Evolutionary conservation across 2,888 invertebrate genomes (phyloP).

Genomic region (Meandrusa payeni): DNA sequence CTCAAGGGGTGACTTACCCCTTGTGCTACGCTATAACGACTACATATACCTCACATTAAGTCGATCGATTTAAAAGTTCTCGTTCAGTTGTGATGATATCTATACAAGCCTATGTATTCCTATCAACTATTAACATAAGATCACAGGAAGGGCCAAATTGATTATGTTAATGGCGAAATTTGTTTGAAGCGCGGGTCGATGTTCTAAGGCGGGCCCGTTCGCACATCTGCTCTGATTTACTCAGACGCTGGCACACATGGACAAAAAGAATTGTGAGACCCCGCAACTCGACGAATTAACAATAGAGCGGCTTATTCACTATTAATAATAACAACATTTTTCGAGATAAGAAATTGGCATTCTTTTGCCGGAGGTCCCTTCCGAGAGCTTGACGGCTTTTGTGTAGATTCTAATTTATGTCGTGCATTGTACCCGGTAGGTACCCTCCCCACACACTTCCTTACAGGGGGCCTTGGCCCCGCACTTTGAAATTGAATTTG

Average conservation of each 20-base stretch:
- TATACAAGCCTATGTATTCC: slow-evolving; percentile 35
- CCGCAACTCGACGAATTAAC: slow-evolving; percentile 62
- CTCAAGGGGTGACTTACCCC: slow-evolving; percentile 22
- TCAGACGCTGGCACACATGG: slow-evolving; percentile 40
- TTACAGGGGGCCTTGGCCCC: slow-evolving; percentile 64
- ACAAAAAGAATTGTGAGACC: slow-evolving; percentile 49
- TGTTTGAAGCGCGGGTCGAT: slow-evolving; percentile 44
- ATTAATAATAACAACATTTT: slow-evolving; percentile 70
- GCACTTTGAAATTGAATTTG: slow-evolving; percentile 64
- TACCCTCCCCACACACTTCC: slow-evolving; percentile 74
- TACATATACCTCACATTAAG: slow-evolving; percentile 1
- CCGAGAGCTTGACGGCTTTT: slow-evolving; percentile 72
- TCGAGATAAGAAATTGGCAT: slow-evolving; percentile 76
- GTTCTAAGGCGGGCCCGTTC: slow-evolving; percentile 48
- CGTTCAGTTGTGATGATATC: slow-evolving; percentile 9
- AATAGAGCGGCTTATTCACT: slow-evolving; percentile 57
- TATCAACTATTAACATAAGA: slow-evolving; percentile 43
- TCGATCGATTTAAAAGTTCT: slow-evolving; percentile 15
- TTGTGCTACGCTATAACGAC: slow-evolving; percentile 15
- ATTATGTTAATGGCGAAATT: slow-evolving; percentile 53
- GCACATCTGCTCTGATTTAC: slow-evolving; percentile 74
- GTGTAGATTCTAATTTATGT: slow-evolving; percentile 80
- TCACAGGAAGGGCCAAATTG: slow-evolving; percentile 47
- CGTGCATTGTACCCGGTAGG: slow-evolving; percentile 68
- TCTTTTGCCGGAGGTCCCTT: slow-evolving; percentile 74